These are phyloP conservation scores for Scelioninae gen. 1 DNA, from an alignment of 2,888 invertebrate genomes.

Conservation along the genomic window DNA sequence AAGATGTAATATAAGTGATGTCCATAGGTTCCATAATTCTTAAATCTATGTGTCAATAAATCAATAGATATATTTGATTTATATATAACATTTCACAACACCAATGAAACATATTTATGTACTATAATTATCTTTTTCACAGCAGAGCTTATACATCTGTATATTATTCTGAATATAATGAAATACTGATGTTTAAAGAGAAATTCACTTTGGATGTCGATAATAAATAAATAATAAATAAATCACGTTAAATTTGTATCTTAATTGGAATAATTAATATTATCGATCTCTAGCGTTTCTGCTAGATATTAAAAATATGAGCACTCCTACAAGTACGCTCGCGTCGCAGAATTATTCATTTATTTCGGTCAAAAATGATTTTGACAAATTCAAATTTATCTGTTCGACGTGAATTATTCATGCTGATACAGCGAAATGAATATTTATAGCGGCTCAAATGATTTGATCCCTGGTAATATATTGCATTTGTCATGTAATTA, in stretches of 20 bases:
- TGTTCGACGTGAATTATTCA: constrained; percentile 50
- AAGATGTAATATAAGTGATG: too few species aligned
- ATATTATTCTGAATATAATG: too few species aligned
- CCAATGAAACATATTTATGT: too few species aligned
- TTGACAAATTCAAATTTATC: constrained; percentile 52
- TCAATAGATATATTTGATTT: too few species aligned
- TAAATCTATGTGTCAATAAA: too few species aligned
- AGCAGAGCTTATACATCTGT: too few species aligned
- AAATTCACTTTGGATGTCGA: constrained; percentile 2
- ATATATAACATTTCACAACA: too few species aligned
- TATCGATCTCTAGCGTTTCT: constrained; percentile 9
- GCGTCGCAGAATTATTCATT: constrained; percentile 26
- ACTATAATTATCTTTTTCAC: too few species aligned
- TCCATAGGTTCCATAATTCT: too few species aligned
- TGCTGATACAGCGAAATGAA: constrained; percentile 38
- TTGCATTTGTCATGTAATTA: constrained; percentile 41
- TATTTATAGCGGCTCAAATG: constrained; percentile 46
- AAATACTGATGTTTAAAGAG: not conserved
- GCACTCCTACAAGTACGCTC: constrained; percentile 5
- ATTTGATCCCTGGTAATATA: constrained; percentile 39
- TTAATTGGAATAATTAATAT: constrained; percentile 39
- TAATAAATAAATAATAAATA: constrained; percentile 27
- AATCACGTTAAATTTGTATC: constrained; percentile 16
- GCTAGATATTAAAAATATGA: constrained; percentile 9
- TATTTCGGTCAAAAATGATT: constrained; percentile 46